phyloP scores from a whole-genome alignment of 2,888 invertebrate genomes.

The Strigamia transsilvanica region DNA sequence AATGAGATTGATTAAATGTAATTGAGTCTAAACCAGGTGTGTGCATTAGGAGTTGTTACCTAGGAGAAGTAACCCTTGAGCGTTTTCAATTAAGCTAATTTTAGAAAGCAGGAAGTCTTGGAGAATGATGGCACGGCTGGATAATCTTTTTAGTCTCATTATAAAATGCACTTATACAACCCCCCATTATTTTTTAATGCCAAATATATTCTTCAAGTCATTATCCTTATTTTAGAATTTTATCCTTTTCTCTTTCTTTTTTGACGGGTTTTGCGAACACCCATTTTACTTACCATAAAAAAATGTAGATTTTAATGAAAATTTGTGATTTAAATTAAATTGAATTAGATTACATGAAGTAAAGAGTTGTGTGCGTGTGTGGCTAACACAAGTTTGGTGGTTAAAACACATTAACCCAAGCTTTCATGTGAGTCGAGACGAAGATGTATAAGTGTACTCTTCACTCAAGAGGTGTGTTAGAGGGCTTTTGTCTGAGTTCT shows the following conservation, averaged over 20 bases:
- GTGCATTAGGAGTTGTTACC: slow-evolving; percentile 46
- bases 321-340: too few species aligned
- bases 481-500: slow-evolving; percentile 38
- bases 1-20: slow-evolving; percentile 47
- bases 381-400: too few species aligned
- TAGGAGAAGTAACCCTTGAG: slow-evolving; percentile 45
- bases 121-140: slow-evolving; percentile 42
- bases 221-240: not conserved
- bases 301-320: too few species aligned
- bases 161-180: slow-evolving; percentile 29
- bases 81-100: slow-evolving; percentile 47
- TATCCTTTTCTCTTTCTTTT: not conserved
- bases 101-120: slow-evolving; percentile 24
- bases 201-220: slow-evolving; percentile 18
- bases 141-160: slow-evolving; percentile 44
- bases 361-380: too few species aligned
- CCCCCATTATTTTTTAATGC: slow-evolving; percentile 44
- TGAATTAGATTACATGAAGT: too few species aligned
- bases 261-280: not conserved
- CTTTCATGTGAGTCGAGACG: not conserved
- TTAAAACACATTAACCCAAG: too few species aligned
- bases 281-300: too few species aligned
- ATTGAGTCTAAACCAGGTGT: slow-evolving; percentile 47
- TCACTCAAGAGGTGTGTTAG: not conserved
- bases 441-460: slow-evolving; percentile 30